Base-by-base conservation (phyloP, 2,888 invertebrate genomes). In the Antheraea assamensis region DNA sequence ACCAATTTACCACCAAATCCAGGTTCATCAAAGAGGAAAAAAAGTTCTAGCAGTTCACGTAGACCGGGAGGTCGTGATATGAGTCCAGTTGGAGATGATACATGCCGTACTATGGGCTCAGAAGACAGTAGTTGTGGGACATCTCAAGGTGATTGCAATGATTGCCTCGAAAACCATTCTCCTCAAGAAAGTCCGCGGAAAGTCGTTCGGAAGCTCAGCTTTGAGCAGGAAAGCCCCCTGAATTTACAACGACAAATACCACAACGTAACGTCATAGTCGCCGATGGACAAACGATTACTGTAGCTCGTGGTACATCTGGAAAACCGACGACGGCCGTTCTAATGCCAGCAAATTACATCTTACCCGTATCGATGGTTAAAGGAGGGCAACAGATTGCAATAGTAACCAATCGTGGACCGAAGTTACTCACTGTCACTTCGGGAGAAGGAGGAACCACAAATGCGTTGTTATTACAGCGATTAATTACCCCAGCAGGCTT, bases 71-170 rank as follows among this genome's bases (percentile, higher is more conserved):
- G 89, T 84, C 95, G 92, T 0, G 96, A 96, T 72, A 87, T 95
- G 81, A 96, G 96, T 81, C 96, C 95, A 52, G 93, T 93, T n/a
- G 94, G 95, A 17, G 97, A 97, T 70, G 97, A 97, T 82, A 95
- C 96, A 10, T 95, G 96, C 24, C 91, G 96, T 55, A 97, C 97
- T 0, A 96, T 97, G 93, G 97, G 97, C 3, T 97, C 97, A 75
- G 97, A 97, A 87, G 97, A 97, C 82, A 97, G 97, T 81, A 97
- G 97, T 19, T 97, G 97, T 81, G 97, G 97, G 0, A 95, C 96
- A 21, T 96, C 96, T 0, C 92, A 93, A 78, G 95, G 95, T 13
- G 95, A 95, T 77, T 95, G 94, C 78, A 91, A 87, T 30, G 95
- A 95, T 74, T 94, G 95, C 74, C 83, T 95, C 35, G 96, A 96